Conservation (phyloP, 2,113 vertebrate genomes). For the Aramus guarauna region DNA sequence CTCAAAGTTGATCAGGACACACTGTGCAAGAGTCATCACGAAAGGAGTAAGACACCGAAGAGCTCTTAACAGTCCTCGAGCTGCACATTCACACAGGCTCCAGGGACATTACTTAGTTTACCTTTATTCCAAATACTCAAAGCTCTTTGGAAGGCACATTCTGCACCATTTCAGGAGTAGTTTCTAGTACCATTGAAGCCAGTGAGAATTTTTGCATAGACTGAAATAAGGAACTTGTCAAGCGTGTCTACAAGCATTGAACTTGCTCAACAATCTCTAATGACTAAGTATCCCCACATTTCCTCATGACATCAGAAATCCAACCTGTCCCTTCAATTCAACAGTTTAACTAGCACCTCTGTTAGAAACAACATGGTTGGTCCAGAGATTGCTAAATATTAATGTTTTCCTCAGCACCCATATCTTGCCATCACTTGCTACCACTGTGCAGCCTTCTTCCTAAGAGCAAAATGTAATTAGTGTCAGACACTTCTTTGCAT, state of each 20-base stretch:
- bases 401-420: neutral
- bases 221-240: neutral
- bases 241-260: neutral
- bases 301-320: neutral
- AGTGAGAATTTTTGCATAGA: neutral
- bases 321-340: neutral
- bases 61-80: neutral
- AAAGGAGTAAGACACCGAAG: too few relatives aligned
- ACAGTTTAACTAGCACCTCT: neutral
- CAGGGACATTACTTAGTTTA: neutral
- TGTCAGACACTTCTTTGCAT: neutral
- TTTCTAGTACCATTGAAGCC: neutral
- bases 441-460: neutral
- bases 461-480: neutral
- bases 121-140: neutral
- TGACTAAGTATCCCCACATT: neutral
- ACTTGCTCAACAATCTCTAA: neutral
- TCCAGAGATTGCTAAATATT: neutral
- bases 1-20: neutral
- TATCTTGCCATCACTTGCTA: neutral
- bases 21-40: accelerated
- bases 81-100: neutral
- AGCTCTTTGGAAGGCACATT: neutral
- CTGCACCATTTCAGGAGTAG: neutral
- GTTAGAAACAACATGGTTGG: neutral